Base-by-base conservation (phyloP, 37 sponge, comb jelly and placozoan genomes). In the Petrosia ficiformis region DNA sequence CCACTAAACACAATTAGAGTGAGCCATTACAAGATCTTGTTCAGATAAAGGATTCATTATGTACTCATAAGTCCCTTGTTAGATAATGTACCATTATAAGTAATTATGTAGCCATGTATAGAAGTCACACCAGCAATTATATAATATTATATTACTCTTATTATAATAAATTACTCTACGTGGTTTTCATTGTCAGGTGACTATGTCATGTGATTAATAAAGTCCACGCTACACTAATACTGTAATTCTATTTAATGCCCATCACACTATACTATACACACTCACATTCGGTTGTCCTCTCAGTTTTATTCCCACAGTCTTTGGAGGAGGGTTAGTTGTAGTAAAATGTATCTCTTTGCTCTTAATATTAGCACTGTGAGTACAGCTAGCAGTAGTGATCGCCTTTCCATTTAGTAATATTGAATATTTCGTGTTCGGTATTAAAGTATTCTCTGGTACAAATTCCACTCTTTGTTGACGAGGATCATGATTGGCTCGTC, bases 251-350 rank as follows among this genome's bases (percentile, higher is more conserved):
- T 64, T 31, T 64, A 21, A 21, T 21, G 16, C 21, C 19, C 14
- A 19, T 14, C 16, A 31, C 11, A 8, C 32, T 22, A 22, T 14
- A 34, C 65, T 10, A 3, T 36, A 71, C 69, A 37, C 36, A 79
- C 70, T 57, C 40, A 44, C 67, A 4, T 71, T 41, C 39, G 43
- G 43, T 35, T 82, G 73, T 30, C 78, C 75, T 28, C 67, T 88
- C 34, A 88, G 52, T 56, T 78, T 88, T 32, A 88, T 82, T 8
- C 88, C 79, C 38, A 88, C 77, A 44, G 29, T 77, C 43, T 77
- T 88, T 6, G 88, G 88, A 22, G 83, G 42, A 5, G 88, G 88
- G 56, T 66, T 73, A 22, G 83, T 77, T 4, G 88, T 88, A 42
- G 52, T 29, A 65, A 88, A 88, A 44, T 65, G 59, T 33, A 82